Percentiles rank a stretch among this genome's conserved stretches.
Evolutionary conservation across 2,888 invertebrate species (phyloP).

Genomic region (Scaptomyza reducta): DNA sequence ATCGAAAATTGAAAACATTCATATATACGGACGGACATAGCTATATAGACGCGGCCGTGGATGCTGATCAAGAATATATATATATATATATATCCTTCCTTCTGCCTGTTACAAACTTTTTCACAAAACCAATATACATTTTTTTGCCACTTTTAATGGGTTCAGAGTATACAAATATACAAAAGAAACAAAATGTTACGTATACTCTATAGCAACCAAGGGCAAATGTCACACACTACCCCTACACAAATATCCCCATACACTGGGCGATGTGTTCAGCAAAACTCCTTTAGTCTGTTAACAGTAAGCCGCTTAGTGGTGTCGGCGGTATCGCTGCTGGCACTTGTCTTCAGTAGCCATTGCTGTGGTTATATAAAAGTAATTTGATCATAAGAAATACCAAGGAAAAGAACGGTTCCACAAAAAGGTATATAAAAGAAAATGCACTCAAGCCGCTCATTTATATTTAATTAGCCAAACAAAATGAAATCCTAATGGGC

Average conservation of each 20-base stretch:
- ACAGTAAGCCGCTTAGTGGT: conserved; percentile 75
- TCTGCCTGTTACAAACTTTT: too few species aligned
- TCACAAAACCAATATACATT: too few species aligned
- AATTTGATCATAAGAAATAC: conserved; percentile 72
- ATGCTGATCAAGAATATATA: too few species aligned
- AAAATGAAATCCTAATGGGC: conserved; percentile 53
- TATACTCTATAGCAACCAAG: conserved; percentile 62
- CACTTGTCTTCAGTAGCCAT: conserved; percentile 41
- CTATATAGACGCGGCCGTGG: too few species aligned
- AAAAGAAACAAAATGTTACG: conserved; percentile 68
- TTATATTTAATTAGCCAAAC: conserved; percentile 65
- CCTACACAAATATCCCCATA: background rate
- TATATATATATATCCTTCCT: too few species aligned
- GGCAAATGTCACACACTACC: conserved; percentile 65
- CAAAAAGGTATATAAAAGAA: conserved; percentile 5
- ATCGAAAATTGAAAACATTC: too few species aligned
- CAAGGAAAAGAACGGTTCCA: conserved; percentile 12
- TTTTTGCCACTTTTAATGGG: too few species aligned
- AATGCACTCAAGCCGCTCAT: conserved; percentile 49
- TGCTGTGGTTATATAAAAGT: conserved; percentile 68
- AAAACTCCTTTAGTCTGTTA: conserved; percentile 52
- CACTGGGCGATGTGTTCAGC: conserved; percentile 10
- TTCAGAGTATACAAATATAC: too few species aligned
- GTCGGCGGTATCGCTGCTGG: conserved; percentile 47
- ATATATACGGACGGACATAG: too few species aligned